phyloP scores from a whole-genome alignment of 2,797 vertebrate species.

The Cephalopachus bancanus region DNA sequence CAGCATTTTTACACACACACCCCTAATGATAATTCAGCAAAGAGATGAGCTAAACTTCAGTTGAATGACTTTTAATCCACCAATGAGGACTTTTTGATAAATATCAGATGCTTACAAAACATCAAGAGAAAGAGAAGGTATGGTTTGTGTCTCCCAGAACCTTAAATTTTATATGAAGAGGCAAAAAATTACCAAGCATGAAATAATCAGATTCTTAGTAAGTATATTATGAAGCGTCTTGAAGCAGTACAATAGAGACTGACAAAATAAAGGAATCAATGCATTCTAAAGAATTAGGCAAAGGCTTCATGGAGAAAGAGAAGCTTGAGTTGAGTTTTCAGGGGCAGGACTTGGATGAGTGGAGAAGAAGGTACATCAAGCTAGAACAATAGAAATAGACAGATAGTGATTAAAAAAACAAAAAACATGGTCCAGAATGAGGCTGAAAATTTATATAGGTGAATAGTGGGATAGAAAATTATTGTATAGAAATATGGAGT shows the following conservation, averaged over 20 bases:
- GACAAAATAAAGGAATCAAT: background rate
- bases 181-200: background rate
- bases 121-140: background rate
- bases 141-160: background rate
- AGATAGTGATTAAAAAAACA: background rate
- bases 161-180: constrained; percentile 21
- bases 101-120: background rate
- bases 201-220: constrained; percentile 7
- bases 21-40: constrained; percentile 8
- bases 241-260: background rate
- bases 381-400: background rate
- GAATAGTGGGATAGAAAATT: background rate
- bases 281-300: background rate
- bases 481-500: background rate
- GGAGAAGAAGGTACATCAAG: background rate
- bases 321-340: background rate
- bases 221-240: background rate
- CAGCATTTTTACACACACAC: background rate
- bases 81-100: background rate
- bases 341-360: background rate
- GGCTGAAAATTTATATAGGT: background rate
- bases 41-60: background rate
- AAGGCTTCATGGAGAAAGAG: background rate
- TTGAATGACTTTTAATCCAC: constrained; percentile 23
- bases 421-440: background rate